These are phyloP conservation scores for Zophobas morio DNA, from an alignment of 1,140 invertebrate genomes.

Conservation along the genomic window DNA sequence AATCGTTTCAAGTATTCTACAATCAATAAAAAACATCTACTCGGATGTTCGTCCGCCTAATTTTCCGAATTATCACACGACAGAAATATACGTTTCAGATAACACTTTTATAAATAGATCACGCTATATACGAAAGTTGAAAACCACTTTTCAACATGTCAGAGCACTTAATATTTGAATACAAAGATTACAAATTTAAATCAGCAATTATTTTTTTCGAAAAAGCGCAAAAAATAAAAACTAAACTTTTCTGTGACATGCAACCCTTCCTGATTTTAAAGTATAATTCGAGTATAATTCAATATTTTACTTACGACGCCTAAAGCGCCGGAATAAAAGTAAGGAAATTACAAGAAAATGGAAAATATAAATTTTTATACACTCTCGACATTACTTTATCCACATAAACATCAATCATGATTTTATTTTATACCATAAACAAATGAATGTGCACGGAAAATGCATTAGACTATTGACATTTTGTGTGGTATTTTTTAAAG, in stretches of 20 bases:
- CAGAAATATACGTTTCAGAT: background rate
- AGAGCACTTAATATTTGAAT: slow-evolving; percentile 10
- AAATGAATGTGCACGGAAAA: slow-evolving; percentile 28
- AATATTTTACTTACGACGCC: slow-evolving; percentile 2
- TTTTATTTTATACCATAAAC: slow-evolving; percentile 13
- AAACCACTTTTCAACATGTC: slow-evolving; percentile 1
- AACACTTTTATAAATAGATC: background rate
- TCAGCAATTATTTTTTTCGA: slow-evolving; percentile 31
- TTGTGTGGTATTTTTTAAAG: background rate
- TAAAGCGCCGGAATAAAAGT: background rate
- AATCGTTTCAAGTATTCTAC: no score
- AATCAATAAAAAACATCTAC: no score
- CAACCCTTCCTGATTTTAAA: slow-evolving; percentile 28
- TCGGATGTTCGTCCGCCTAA: no score
- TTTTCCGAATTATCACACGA: background rate
- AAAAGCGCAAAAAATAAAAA: slow-evolving; percentile 18
- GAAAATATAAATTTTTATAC: slow-evolving; percentile 24
- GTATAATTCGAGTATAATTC: slow-evolving; percentile 18
- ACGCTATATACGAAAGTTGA: slow-evolving; percentile 1
- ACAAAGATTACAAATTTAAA: slow-evolving; percentile 36
- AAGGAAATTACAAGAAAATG: background rate
- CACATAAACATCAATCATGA: slow-evolving; percentile 16
- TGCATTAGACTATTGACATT: slow-evolving; percentile 21
- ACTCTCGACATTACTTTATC: background rate
- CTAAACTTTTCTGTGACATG: slow-evolving; percentile 15